Base-by-base conservation (phyloP, 2,797 vertebrate genomes). In the Acanthurus tractus region DNA sequence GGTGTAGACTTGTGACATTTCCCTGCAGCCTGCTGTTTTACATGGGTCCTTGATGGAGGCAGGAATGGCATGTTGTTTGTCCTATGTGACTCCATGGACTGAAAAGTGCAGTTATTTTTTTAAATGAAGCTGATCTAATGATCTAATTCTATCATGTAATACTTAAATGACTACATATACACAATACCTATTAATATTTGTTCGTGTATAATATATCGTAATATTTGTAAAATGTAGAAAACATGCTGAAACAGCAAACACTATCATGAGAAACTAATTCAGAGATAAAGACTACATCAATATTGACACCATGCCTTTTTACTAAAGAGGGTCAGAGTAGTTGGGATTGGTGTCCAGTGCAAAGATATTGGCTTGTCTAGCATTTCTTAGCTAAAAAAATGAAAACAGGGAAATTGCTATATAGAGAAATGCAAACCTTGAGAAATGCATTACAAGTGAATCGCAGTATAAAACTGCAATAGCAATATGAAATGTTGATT, bases 1-100 rank as follows among this genome's bases (percentile, higher is more conserved):
- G 82, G 81, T 67, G 76, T 88, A 73, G 73, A 70, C 77, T 58
- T 70, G 92, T 93, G 90, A 92, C 88, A 94, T 95, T 94, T 94
- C 81, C 42, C 81, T 70, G 81, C 79, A 72, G 83, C 80, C 69
- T 84, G 86, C 79, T 81, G 74, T 85, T 91, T 86, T 83, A 74
- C 77, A 77, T 49, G 66, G 49, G 53, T n/a, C 72, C 92, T 84
- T 79, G 57, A 87, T 81, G 86, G 68, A 68, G 57, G 65, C 76
- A 65, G 75, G 83, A 70, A 53, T 53, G 79, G 65, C 67, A 49
- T 64, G 50, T 48, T 73, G 75, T 84, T 79, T 62, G 54, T 83
- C 49, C 69, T n/a, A 0, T 9, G 23, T 52, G 76, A 73, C 69
- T 62, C 48, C 13, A 56, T 42, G 1, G 15, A 55, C 48, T 54